Evolutionary conservation across 2,113 vertebrate species (phyloP), one percentile per base, ranked within the genome.

Genomic region (Tychaedon coryphoeus): DNA sequence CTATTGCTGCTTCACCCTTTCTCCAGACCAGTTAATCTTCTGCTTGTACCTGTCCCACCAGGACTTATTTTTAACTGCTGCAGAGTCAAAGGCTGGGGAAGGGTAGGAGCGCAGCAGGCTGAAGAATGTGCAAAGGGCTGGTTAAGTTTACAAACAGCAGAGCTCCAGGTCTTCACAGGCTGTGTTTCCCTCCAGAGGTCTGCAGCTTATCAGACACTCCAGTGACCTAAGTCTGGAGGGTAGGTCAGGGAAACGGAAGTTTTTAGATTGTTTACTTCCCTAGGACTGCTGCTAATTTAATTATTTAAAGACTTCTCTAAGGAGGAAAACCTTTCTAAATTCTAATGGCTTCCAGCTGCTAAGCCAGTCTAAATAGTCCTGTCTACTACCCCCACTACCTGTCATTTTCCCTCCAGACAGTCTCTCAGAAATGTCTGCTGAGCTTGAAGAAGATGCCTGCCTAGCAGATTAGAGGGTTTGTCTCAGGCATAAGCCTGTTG

Each of bases 261-360:
- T 87, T 78, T 91, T 25, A 15, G 56, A 86, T 88, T 92, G 43
- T 91, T 95, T 58, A 26, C 29, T 91, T 91, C 88, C 45, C 48
- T 84, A 78, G 36, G 53, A 71, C 89, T 93, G 57, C 77, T 91
- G 87, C 45, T 92, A 72, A 78, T 95, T 89, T 89, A 97, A 94
- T 87, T 79, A 79, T 79, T 87, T 87, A 60, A 95, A 74, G 53
- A 77, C 57, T 89, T 93, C 76, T 84, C 79, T 31, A 57, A 86
- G 61, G 88, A 94, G 53, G 77, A 93, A 72, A 91, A 89, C 65
- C 43, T 91, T 84, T 66, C 70, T 85, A 74, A 87, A 76, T 87
- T 92, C 42, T 92, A 95, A 96, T 85, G 62, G n/a, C 38, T 92
- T 92, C 84, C 94, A 93, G 89, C 89, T 93, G 88, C 73, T 92